phyloP scores from a whole-genome alignment of 2,797 vertebrate genomes.

The Parambassis ranga region DNA sequence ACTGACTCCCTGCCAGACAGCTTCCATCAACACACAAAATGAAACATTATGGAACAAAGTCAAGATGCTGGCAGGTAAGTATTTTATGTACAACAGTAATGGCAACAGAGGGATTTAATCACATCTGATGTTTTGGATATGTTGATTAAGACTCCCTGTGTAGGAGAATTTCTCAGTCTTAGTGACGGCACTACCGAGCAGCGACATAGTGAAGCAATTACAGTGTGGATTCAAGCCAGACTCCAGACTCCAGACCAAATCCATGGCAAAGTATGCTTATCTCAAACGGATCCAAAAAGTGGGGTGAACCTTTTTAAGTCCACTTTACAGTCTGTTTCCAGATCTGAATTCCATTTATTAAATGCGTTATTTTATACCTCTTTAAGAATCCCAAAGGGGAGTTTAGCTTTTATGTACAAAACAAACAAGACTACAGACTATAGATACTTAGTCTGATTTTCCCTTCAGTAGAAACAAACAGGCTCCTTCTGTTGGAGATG shows the following conservation, averaged over 20 bases:
- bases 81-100: conserved; percentile 6
- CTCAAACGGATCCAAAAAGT: conserved; percentile 32
- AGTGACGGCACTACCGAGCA: conserved; percentile 24
- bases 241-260: conserved; percentile 56
- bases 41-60: conserved; percentile 38
- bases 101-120: conserved; percentile 39
- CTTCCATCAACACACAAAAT: conserved; percentile 25
- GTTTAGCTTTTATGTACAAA: conserved; percentile 13
- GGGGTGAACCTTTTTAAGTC: conserved; percentile 11
- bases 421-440: conserved; percentile 27
- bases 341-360: conserved; percentile 37
- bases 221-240: conserved; percentile 39
- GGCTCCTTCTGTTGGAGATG: conserved; percentile 43
- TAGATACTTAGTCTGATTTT: conserved; percentile 23
- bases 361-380: conserved; percentile 25
- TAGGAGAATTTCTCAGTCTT: background rate
- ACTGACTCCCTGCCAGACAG: conserved; percentile 23
- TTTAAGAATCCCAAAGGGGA: conserved; percentile 14
- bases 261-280: conserved; percentile 47
- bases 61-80: conserved; percentile 15
- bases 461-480: conserved; percentile 30
- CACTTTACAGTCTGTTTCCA: conserved; percentile 30
- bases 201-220: conserved; percentile 69
- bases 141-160: conserved; percentile 26
- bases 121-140: conserved; percentile 16